Evolutionary conservation across 2,888 invertebrate species (phyloP).

Genomic region (Tanypteryx hageni): DNA sequence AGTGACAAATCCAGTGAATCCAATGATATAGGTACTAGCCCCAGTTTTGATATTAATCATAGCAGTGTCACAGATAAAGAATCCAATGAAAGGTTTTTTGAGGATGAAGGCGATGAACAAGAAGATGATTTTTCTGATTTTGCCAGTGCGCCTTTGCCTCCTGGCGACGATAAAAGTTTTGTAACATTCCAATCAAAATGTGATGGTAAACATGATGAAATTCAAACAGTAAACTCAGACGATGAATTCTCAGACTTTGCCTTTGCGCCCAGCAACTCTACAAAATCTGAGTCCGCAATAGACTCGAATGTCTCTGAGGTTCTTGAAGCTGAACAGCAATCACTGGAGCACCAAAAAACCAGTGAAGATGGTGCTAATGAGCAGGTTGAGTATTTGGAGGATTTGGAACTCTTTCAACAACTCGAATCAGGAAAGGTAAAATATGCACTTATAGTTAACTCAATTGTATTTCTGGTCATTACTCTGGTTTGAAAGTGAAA

Average conservation of each 20-base stretch:
- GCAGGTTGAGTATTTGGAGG: slow-evolving; percentile 9
- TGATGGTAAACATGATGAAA: slow-evolving; percentile 68
- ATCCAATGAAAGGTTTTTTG: neutral
- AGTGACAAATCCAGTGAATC: neutral
- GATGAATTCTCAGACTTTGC: slow-evolving; percentile 75
- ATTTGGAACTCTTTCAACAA: slow-evolving; percentile 33
- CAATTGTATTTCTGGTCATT: neutral
- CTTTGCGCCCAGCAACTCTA: slow-evolving; percentile 72
- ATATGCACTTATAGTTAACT: neutral
- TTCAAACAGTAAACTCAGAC: slow-evolving; percentile 76
- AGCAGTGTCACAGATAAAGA: neutral
- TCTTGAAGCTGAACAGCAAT: slow-evolving; percentile 74
- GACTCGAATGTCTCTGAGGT: slow-evolving; percentile 73
- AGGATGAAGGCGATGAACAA: slow-evolving; percentile 68
- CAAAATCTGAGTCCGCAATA: slow-evolving; percentile 66
- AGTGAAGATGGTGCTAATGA: neutral
- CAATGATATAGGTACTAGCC: neutral
- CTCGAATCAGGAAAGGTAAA: slow-evolving; percentile 32
- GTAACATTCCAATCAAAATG: slow-evolving; percentile 7
- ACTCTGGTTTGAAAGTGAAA: too few species aligned
- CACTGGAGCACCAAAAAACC: neutral
- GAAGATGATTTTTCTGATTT: slow-evolving; percentile 69
- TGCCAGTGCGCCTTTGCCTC: slow-evolving; percentile 66
- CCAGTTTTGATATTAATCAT: neutral
- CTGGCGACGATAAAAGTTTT: slow-evolving; percentile 49